phyloP scores from a whole-genome alignment of 2,113 vertebrate genomes.

The Malaclemys terrapin region DNA sequence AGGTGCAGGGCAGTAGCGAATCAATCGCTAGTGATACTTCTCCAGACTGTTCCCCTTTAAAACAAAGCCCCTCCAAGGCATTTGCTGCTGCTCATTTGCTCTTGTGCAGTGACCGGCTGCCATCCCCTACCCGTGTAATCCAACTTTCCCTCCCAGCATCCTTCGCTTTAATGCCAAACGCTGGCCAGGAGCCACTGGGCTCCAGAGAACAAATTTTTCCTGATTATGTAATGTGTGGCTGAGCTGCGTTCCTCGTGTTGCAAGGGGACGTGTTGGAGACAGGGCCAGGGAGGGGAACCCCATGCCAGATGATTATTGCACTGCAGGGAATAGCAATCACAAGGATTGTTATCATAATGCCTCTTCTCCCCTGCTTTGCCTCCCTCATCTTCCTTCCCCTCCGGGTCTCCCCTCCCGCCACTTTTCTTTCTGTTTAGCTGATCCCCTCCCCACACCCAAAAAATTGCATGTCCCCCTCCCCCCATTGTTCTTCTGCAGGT shows the following conservation, averaged over 20 bases:
- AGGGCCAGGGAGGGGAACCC: background rate
- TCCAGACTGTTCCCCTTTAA: background rate
- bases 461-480: rapidly evolving
- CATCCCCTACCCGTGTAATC: slow-evolving; percentile 13
- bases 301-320: background rate
- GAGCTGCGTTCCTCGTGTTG: slow-evolving; percentile 29
- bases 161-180: slow-evolving; percentile 48
- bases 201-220: slow-evolving; percentile 1
- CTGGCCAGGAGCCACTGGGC: slow-evolving; percentile 58
- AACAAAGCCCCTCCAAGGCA: background rate
- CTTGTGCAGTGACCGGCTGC: background rate
- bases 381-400: rapidly evolving
- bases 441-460: background rate
- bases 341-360: too few species aligned
- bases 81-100: slow-evolving; percentile 13
- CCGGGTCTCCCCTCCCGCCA: background rate
- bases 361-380: background rate
- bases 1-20: background rate
- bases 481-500: background rate
- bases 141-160: slow-evolving; percentile 7
- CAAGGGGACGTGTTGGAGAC: background rate
- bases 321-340: background rate
- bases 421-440: background rate
- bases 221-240: background rate
- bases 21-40: background rate